Base-by-base conservation (phyloP, 2,888 invertebrate genomes). In the Melinaea marsaeus region DNA sequence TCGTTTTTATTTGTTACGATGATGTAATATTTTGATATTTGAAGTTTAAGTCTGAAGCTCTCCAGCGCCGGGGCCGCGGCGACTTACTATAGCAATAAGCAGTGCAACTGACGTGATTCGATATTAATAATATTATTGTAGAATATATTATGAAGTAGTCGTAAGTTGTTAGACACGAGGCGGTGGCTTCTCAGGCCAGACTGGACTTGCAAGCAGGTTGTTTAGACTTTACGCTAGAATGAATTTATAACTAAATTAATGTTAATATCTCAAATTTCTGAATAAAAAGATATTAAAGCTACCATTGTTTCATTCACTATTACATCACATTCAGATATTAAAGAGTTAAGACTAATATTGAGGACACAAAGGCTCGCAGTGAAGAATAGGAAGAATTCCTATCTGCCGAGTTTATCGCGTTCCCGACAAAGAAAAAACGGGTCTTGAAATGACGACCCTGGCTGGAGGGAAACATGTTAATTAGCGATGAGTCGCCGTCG, bases 191-290 rank as follows among this genome's bases (percentile, higher is more conserved):
- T 58, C 66, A 62, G 62, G 58, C 63, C 72, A 79, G 83, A 80
- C 85, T 83, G 84, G 84, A 79, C 79, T 77, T 78, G 83, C 80
- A 80, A 79, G 82, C 85, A 83, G 84, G 85, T 85, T 82, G 84
- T 83, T 80, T 85, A 85, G 81, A 79, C 73, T 73, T 80, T 78
- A 83, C 81, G 85, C 84, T 86, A 85, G 76, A 79, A 85, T 83
- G 84, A 85, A 85, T 86, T 86, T 86, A 86, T 85, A 82, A 80
- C 70, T 72, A 78, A 81, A 78, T 71, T 84, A 81, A 82, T 78
- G 79, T 85, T 85, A 84, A 81, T 76, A 79, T 79, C 80, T 84
- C 78, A 71, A 79, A 85, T 86, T 87, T 88, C 85, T 80, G 75
- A 88, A 87, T 88, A 88, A 86, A 80, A 83, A 66, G 58, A 63